These are phyloP conservation scores for Zosterops lateralis DNA, from an alignment of 2,113 vertebrate species.

Conservation along the genomic window DNA sequence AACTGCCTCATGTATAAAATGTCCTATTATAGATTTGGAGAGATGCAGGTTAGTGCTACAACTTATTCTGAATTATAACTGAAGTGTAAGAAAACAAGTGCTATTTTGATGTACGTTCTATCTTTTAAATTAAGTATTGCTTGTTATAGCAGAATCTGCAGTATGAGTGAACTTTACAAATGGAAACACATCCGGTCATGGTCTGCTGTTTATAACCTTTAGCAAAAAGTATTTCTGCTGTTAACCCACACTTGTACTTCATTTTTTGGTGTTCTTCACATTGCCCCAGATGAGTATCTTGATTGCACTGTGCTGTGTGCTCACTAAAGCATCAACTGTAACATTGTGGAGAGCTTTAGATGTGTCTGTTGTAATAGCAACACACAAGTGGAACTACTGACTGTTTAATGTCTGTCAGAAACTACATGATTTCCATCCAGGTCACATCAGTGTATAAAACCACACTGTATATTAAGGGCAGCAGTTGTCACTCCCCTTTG, in stretches of 20 bases:
- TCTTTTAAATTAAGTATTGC: neutral
- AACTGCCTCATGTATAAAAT: conserved; percentile 99
- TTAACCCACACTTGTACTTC: neutral
- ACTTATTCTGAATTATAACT: neutral
- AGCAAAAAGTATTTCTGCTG: neutral
- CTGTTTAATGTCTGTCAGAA: neutral
- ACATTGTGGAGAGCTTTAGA: neutral
- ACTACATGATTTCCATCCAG: neutral
- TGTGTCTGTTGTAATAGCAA: neutral
- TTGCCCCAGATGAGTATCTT: neutral
- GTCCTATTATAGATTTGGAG: conserved; percentile 99
- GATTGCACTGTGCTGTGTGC: neutral
- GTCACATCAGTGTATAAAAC: neutral
- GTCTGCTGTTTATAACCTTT: neutral
- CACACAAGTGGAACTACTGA: neutral
- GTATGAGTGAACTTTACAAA: neutral
- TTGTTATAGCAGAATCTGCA: neutral
- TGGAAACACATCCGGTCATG: neutral
- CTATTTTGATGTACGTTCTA: neutral
- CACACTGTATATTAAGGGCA: rapidly evolving
- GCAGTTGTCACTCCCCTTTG: neutral
- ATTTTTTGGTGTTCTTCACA: neutral
- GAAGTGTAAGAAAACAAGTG: neutral
- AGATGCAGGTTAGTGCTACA: conserved; percentile 92
- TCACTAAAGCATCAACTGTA: neutral